Conservation (phyloP, 2,113 vertebrate species). For the Dendropsophus ebraccatus region DNA sequence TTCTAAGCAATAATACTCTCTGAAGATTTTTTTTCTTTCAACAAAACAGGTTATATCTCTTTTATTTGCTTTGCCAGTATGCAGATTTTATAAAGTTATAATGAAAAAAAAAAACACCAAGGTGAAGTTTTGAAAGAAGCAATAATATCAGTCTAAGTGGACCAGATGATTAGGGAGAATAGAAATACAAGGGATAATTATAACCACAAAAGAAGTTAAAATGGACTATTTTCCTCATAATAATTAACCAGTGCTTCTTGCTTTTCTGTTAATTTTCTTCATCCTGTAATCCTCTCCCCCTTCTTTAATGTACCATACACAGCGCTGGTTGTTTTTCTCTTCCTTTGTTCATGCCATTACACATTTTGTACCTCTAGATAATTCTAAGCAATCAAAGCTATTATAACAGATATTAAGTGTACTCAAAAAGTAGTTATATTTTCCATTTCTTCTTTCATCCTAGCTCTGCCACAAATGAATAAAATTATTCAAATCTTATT, state of each 20-base stretch:
- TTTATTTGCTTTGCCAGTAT: neutral
- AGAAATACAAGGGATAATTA: constrained; percentile 53
- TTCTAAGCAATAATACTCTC: neutral
- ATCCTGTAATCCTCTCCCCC: constrained; percentile 59
- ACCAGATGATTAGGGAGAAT: constrained; percentile 19
- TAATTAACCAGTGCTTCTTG: constrained; percentile 60
- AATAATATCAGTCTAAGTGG: constrained; percentile 47
- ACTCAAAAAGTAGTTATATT: constrained; percentile 59
- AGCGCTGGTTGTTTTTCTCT: constrained; percentile 23
- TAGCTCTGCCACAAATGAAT: constrained; percentile 53
- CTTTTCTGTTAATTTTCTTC: constrained; percentile 61
- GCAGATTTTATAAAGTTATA: neutral
- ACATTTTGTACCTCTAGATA: constrained; percentile 57
- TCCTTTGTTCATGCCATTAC: constrained; percentile 58
- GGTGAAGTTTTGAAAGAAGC: constrained; percentile 28
- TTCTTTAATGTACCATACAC: constrained; percentile 60
- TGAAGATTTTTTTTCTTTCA: neutral
- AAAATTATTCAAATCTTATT: constrained; percentile 60
- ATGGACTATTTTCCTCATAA: constrained; percentile 59
- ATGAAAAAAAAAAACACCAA: neutral
- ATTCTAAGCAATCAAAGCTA: constrained; percentile 59
- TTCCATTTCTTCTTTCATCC: constrained; percentile 58
- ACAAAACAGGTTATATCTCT: neutral
- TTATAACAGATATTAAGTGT: constrained; percentile 60
- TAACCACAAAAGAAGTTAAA: constrained; percentile 60